phyloP scores from a whole-genome alignment of 2,797 vertebrate species.

The Xyrichtys novacula region DNA sequence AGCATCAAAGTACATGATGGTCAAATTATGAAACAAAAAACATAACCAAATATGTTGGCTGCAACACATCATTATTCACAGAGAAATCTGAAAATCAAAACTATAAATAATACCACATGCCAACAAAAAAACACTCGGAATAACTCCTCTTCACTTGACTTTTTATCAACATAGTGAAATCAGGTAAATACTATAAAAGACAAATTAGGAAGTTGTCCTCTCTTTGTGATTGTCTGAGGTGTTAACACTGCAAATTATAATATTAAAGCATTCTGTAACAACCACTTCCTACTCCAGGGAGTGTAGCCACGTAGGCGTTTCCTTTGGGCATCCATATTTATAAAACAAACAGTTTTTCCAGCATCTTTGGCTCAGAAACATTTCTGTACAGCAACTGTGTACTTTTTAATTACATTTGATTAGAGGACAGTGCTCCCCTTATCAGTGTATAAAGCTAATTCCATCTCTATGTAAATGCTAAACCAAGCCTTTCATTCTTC shows the following conservation, averaged over 20 bases:
- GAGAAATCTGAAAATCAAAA: background rate
- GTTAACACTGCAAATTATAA: background rate
- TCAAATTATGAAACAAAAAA: background rate
- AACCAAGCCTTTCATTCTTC: conserved; percentile 55
- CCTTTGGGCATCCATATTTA: background rate
- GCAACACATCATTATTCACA: too few relatives aligned
- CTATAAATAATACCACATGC: background rate
- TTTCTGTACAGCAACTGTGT: background rate
- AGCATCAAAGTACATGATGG: background rate
- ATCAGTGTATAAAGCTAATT: conserved; percentile 34
- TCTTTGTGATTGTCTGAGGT: background rate
- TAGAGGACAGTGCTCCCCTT: conserved; percentile 24
- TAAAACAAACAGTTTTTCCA: background rate
- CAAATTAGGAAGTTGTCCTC: background rate
- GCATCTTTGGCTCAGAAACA: background rate
- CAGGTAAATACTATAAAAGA: background rate
- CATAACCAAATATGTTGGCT: too few relatives aligned
- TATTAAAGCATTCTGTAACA: background rate
- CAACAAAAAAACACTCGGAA: background rate
- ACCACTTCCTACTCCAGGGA: background rate
- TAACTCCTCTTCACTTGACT: background rate
- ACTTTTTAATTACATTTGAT: conserved; percentile 43
- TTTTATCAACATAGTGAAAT: conserved; percentile 5
- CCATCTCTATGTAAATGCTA: conserved; percentile 48
- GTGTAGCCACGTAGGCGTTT: background rate